Evolutionary conservation across 2,113 vertebrate genomes (phyloP).

Genomic region (Neolamprologus cancellatus): DNA sequence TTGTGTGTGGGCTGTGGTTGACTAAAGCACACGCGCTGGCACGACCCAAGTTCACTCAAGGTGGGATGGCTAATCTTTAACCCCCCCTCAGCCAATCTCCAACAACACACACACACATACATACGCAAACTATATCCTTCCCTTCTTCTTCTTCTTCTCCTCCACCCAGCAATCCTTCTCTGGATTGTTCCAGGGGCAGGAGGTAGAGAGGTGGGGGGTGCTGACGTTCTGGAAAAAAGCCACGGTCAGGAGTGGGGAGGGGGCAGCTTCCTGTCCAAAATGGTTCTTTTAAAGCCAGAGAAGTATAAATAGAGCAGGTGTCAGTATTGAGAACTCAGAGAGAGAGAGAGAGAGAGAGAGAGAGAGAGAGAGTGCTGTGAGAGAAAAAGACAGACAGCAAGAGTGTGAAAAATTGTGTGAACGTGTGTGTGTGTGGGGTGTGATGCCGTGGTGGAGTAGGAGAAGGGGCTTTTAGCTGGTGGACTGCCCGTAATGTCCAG

Average conservation of each 20-base stretch:
- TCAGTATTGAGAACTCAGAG: constrained; percentile 44
- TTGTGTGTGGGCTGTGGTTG: constrained; percentile 24
- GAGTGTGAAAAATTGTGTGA: constrained; percentile 62
- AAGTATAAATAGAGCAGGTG: constrained; percentile 69
- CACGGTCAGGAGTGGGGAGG: constrained; percentile 39
- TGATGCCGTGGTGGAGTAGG: constrained; percentile 23
- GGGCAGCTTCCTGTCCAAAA: constrained; percentile 60
- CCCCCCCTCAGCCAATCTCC: not conserved
- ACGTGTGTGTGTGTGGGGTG: constrained; percentile 21
- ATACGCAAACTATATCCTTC: not conserved
- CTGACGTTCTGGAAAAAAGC: constrained; percentile 58
- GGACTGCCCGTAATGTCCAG: constrained; percentile 53
- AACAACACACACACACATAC: not conserved
- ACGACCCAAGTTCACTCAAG: constrained; percentile 46
- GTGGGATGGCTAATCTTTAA: constrained; percentile 62
- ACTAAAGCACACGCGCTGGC: constrained; percentile 4
- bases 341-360: not conserved
- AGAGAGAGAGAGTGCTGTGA: not conserved
- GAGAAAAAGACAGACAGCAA: constrained; percentile 56
- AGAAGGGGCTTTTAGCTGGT: constrained; percentile 58
- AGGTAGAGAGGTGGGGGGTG: constrained; percentile 53
- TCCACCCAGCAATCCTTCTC: constrained; percentile 32
- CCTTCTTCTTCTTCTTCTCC: not conserved
- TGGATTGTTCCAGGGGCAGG: constrained; percentile 55
- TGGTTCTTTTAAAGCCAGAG: constrained; percentile 52